A percentile compares a stretch with the other conserved stretches of the same genome.
phyloP scores from a whole-genome alignment of 2,888 invertebrate genomes.

The Phorcus lineatus region DNA sequence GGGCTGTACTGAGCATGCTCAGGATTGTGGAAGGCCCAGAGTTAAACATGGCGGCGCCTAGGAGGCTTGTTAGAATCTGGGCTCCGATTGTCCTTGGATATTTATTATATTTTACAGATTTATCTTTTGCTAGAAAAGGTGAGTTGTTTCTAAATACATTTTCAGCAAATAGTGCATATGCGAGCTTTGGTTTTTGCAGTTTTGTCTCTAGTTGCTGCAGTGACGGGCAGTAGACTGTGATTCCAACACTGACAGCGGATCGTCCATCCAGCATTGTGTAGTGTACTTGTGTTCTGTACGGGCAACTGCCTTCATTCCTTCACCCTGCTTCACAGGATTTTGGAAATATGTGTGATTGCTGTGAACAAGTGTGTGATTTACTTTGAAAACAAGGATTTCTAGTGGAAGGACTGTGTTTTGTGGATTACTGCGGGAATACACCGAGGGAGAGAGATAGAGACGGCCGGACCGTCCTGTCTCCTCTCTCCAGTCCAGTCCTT shows the following conservation, averaged over 20 bases:
- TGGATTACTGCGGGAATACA: too few species aligned
- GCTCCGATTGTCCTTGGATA: slow-evolving; percentile 29
- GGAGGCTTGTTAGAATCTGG: slow-evolving; percentile 24
- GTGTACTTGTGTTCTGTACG: too few species aligned
- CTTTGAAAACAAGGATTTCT: too few species aligned
- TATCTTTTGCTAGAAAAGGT: slow-evolving; percentile 30
- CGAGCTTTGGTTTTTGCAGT: background rate
- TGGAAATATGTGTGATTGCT: too few species aligned
- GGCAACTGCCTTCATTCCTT: too few species aligned
- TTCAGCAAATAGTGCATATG: background rate
- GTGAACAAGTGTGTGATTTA: too few species aligned
- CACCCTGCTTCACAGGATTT: too few species aligned
- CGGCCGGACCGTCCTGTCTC: too few species aligned
- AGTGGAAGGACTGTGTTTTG: too few species aligned
- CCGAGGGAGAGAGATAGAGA: background rate
- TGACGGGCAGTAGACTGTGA: background rate
- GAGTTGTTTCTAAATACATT: slow-evolving; percentile 6
- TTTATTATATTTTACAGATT: slow-evolving; percentile 25
- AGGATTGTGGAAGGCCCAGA: slow-evolving; percentile 17
- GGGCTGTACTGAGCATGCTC: slow-evolving; percentile 28
- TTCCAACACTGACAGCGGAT: background rate
- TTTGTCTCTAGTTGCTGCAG: background rate
- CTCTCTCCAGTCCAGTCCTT: too few species aligned
- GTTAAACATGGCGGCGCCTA: slow-evolving; percentile 34
- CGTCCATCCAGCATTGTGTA: too few species aligned